A percentile compares a stretch with the other conserved stretches of the same genome.
Evolutionary conservation across 2,113 vertebrate species (phyloP).

Genomic region (Corythaeola cristata): DNA sequence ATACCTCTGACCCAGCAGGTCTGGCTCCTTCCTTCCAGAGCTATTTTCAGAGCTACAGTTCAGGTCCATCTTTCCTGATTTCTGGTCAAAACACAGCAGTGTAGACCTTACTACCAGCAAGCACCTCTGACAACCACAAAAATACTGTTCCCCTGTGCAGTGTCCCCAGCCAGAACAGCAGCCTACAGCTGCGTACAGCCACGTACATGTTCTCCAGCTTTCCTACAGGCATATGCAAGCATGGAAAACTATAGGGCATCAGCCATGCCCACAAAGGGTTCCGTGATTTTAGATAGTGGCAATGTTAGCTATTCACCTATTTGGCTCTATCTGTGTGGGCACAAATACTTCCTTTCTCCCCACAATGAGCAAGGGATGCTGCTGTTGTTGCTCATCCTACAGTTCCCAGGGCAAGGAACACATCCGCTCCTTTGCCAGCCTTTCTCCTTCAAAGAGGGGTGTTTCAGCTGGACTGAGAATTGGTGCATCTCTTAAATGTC

Average conservation of each 20-base stretch:
- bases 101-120: neutral
- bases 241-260: neutral
- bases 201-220: neutral
- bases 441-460: neutral
- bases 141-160: neutral
- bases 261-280: neutral
- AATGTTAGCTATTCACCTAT: neutral
- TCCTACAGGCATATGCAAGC: neutral
- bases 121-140: neutral
- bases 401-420: neutral
- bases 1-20: neutral
- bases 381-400: neutral
- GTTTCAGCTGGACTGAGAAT: neutral
- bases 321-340: neutral
- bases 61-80: neutral
- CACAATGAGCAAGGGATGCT: neutral
- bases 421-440: neutral
- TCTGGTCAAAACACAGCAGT: neutral
- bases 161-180: neutral
- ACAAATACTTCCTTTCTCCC: neutral
- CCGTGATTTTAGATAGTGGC: neutral
- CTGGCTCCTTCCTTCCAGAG: neutral
- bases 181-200: neutral
- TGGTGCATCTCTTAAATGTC: neutral
- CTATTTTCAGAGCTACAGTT: neutral